phyloP scores from a whole-genome alignment of 2,113 vertebrate species.

The Oncorhynchus tshawytscha region DNA sequence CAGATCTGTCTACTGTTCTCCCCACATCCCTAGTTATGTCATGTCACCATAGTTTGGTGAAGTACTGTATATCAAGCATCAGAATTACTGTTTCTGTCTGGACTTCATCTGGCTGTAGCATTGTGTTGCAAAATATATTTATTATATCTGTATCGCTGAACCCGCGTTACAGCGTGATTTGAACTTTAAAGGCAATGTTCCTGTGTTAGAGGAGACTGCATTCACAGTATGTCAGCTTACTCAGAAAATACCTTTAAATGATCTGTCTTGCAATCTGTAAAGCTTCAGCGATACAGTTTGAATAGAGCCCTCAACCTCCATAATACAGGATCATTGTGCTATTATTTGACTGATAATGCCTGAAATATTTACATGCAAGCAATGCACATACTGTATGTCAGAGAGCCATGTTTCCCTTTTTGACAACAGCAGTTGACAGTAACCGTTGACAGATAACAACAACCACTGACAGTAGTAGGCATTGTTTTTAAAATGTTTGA shows the following conservation, averaged over 20 bases:
- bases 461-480: neutral
- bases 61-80: constrained; percentile 56
- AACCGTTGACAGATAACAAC: no score
- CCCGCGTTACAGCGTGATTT: no score
- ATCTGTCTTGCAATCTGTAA: neutral
- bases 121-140: neutral
- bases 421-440: neutral
- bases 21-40: constrained; percentile 27
- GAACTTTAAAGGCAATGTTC: no score
- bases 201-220: no score
- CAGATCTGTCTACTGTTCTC: neutral
- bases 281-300: no score
- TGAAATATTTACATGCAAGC: neutral
- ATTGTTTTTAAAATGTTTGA: no score
- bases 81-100: neutral
- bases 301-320: neutral
- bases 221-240: no score
- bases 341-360: constrained; percentile 43
- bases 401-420: constrained; percentile 3
- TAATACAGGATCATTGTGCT: neutral
- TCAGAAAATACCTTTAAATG: no score
- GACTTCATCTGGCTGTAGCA: neutral
- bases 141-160: no score
- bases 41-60: constrained; percentile 64
- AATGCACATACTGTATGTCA: neutral